Evolutionary conservation across 2,888 invertebrate genomes (phyloP).

Genomic region (Epistrophe eligans): DNA sequence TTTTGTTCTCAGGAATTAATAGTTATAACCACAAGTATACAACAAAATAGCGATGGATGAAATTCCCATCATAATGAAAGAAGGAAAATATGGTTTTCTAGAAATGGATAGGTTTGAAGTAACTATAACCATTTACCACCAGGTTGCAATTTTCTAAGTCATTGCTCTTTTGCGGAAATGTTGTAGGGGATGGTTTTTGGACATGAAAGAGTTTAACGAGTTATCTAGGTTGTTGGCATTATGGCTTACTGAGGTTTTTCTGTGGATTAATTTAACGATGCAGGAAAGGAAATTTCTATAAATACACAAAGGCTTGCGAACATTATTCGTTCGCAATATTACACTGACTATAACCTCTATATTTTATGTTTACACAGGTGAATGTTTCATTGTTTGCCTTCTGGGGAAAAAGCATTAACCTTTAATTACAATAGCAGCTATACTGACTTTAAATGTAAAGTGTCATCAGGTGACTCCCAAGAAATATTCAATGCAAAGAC

Average conservation of each 20-base stretch:
- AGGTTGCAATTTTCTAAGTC: conserved; percentile 37
- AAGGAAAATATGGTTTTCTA: conserved; percentile 20
- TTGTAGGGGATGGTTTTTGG: background rate
- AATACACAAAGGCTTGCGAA: background rate
- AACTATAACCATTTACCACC: background rate
- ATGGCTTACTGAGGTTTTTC: conserved; percentile 25
- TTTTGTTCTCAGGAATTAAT: conserved; percentile 33
- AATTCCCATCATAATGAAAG: background rate
- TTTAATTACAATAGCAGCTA: background rate
- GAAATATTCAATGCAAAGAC: background rate
- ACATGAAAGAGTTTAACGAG: conserved; percentile 27
- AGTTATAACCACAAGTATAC: conserved; percentile 25
- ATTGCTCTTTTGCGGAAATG: conserved; percentile 43
- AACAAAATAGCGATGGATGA: background rate
- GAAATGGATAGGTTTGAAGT: background rate
- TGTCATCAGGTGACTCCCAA: background rate
- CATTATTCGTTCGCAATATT: background rate
- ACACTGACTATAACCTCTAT: background rate
- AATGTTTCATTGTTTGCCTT: conserved; percentile 7
- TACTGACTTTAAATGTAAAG: background rate
- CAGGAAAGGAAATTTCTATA: background rate
- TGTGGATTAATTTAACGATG: conserved; percentile 18
- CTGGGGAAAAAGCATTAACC: conserved; percentile 6
- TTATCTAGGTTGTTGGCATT: conserved; percentile 36
- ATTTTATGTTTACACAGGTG: conserved; percentile 2